Conservation (phyloP, 2,797 vertebrate species). For the Sebastes taczanowskii region DNA sequence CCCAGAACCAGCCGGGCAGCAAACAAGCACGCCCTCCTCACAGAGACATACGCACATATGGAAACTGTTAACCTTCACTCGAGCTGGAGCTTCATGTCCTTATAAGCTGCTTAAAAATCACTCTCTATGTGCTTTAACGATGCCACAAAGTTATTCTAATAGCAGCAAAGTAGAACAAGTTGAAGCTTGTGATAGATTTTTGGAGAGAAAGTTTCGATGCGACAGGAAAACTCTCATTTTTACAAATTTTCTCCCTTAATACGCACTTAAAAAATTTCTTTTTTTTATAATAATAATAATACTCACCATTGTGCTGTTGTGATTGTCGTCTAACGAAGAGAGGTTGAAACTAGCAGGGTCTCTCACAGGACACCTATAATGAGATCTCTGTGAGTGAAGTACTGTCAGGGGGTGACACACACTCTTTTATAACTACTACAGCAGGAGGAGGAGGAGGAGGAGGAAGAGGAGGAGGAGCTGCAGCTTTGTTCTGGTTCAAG, state of each 20-base stretch:
- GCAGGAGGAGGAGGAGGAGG: background rate
- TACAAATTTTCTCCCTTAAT: background rate
- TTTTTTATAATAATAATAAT: background rate
- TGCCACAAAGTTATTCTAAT: background rate
- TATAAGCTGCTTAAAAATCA: no score
- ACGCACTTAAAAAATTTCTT: background rate
- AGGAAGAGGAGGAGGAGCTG: slow-evolving; percentile 12
- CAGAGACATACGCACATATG: slow-evolving; percentile 48
- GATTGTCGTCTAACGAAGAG: slow-evolving; percentile 11
- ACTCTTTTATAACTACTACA: slow-evolving; percentile 53
- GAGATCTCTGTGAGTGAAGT: slow-evolving; percentile 76
- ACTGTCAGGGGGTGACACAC: background rate
- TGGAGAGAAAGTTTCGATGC: background rate
- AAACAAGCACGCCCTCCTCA: slow-evolving; percentile 34
- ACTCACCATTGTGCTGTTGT: slow-evolving; percentile 70
- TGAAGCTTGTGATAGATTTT: background rate
- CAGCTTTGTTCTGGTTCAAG: background rate
- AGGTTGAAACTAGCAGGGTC: background rate
- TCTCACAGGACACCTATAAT: slow-evolving; percentile 72
- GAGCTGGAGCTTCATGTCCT: slow-evolving; percentile 37
- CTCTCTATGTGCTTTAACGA: background rate
- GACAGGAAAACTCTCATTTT: background rate
- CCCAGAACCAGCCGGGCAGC: slow-evolving; percentile 24
- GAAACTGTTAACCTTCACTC: slow-evolving; percentile 62
- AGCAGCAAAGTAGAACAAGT: background rate